Base-by-base conservation (phyloP, 2,113 vertebrate genomes). In the Mormoops blainvillei region DNA sequence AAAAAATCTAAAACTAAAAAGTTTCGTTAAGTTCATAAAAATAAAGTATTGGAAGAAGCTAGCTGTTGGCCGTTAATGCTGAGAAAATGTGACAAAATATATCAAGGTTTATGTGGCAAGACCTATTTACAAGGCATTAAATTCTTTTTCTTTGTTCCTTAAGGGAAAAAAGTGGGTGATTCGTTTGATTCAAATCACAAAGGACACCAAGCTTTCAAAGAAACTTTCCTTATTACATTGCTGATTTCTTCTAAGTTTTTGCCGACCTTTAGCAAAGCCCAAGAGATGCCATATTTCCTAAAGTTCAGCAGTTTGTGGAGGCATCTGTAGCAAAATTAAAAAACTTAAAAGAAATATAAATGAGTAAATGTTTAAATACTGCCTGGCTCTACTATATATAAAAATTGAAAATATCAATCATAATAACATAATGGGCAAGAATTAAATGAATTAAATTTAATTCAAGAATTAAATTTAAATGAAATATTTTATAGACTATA, bases 331-430 rank as follows among this genome's bases (percentile, higher is more conserved):
- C 28, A 67, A 96, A 83, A 84, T 65, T 83, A 1, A 77, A 96
- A 91, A 67, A 88, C 36, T 76, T 82, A 83, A 87, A 91, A 81
- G 41, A 91, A 94, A 82, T 36, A 19, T 54, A 68, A 41, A 78
- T 63, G 43, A 94, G n/a, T 89, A 77, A 76, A 52, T 77, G 81
- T 85, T 83, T 84, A 92, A 94, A 48, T 77, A 41, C 33, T 92
- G 71, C 52, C 31, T 56, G 20, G n/a, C 28, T 80, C 76, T 50
- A 73, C 4, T n/a, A 41, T 12, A 73, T 36, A 31, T 74, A 74
- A 74, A 73, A 83, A 67, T 61, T 70, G 9, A 89, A 93, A 94
- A 67, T 86, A 68, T 43, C 43, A 93, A 65, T 56, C 24, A 65
- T 71, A n/a, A 50, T 48, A 48, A 85, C 36, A 63, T 82, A 81